These are phyloP conservation scores for Prionace glauca DNA, from an alignment of 2,797 vertebrate genomes.

Conservation along the genomic window DNA sequence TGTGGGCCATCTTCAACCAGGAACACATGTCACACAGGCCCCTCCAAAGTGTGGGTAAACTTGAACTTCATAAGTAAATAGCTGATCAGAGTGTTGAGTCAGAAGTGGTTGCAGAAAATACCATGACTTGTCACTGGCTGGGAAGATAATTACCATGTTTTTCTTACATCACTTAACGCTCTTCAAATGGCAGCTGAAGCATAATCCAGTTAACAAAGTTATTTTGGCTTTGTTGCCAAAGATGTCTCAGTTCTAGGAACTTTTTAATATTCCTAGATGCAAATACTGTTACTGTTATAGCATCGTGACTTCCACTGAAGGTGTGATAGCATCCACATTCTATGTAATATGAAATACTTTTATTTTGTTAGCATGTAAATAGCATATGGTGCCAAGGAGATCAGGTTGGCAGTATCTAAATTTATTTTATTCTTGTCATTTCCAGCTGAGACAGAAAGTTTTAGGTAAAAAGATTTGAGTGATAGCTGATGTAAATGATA, in stretches of 20 bases:
- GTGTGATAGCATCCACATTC: not conserved
- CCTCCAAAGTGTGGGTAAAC: not conserved
- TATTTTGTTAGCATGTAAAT: not conserved
- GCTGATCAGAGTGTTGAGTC: not conserved
- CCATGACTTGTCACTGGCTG: not conserved
- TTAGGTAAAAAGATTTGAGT: not conserved
- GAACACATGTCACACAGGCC: not conserved
- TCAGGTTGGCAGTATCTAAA: not conserved
- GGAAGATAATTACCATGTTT: not conserved
- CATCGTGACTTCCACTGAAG: not conserved
- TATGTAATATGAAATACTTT: not conserved
- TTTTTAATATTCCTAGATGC: not conserved
- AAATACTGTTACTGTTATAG: not conserved
- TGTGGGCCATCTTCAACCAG: not conserved
- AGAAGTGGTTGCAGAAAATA: not conserved
- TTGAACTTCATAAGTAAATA: not conserved
- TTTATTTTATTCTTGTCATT: not conserved
- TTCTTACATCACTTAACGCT: not conserved
- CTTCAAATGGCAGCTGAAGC: not conserved
- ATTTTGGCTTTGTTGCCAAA: not conserved
- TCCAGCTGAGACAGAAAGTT: not conserved
- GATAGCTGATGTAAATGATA: not conserved
- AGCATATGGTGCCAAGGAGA: not conserved
- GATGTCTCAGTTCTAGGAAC: not conserved
- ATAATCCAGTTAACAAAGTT: not conserved